Evolutionary conservation across 2,888 invertebrate genomes (phyloP), one percentile per base, ranked within the genome.

Genomic region (Xanthia icteritia): DNA sequence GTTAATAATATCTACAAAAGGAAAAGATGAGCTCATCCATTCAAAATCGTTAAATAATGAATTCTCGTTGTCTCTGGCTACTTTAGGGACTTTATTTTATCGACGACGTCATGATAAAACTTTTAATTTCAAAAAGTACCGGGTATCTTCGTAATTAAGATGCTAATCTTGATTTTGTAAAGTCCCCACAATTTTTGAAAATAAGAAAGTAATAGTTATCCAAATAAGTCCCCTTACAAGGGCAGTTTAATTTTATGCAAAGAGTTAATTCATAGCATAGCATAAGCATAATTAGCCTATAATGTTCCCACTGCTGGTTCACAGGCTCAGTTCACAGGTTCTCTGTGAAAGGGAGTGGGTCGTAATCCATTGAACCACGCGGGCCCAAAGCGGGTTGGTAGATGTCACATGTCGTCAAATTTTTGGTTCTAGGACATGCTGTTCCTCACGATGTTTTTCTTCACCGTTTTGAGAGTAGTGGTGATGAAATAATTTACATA

Each of bases 91-190:
- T 9, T 45, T 9, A 17, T n/a, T 73, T 60, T 56, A 48, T 60
- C 13, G 2, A 58, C 42, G 56, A 64, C 79, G 67, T 51, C 20
- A 39, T 5, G 2, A 20, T 36, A 31, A 48, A 69, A 66, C 15
- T 15, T 76, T 75, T n/a, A 9, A 31, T 36, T 56, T 0, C 27
- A 54, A 81, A 76, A 81, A 64, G 45, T 77, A 64, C 71, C 71
- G 0, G 23, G 61, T 77, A 77, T 67, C 63, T 63, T 8, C 27
- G 20, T 48, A 39, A 36, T 54, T 63, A 58, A 65, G 45, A 58
- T 58, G 15, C 6, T 54, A 54, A n/a, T 54, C 67, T 58, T 58
- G 11, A 2, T 51, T 65, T 23, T 60, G 45, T 58, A 56, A 79
- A 68, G 27, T 60, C 45, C 76, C 54, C 48, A 3, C 2, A n/a